Evolutionary conservation across 2,888 invertebrate species (phyloP).

Genomic region (Meloe dianella): DNA sequence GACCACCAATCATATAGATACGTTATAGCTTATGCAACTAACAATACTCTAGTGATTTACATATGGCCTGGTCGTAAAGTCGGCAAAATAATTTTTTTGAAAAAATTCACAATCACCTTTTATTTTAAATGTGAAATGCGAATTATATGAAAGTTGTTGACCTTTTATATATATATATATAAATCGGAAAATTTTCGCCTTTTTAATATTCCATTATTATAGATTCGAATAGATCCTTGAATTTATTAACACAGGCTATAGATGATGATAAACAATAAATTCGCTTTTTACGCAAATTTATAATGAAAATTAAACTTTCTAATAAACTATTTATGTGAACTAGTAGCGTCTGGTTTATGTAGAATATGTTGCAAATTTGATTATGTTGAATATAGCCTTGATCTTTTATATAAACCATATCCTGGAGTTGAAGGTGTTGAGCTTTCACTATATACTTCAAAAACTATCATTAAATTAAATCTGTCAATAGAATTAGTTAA

Average conservation of each 20-base stretch:
- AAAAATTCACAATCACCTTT: too few relatives aligned
- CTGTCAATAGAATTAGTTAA: neutral
- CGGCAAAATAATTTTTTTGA: too few relatives aligned
- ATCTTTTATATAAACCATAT: neutral
- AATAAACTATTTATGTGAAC: neutral
- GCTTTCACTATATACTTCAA: neutral
- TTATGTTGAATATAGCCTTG: neutral
- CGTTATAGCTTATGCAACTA: too few relatives aligned
- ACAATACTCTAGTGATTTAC: neutral
- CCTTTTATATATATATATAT: neutral
- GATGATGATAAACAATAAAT: neutral
- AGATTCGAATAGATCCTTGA: too few relatives aligned
- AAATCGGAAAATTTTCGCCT: neutral
- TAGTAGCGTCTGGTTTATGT: neutral
- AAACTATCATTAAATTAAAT: neutral
- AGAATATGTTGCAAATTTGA: neutral
- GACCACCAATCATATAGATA: too few relatives aligned
- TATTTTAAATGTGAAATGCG: too few relatives aligned
- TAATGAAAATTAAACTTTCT: neutral
- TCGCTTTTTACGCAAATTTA: neutral
- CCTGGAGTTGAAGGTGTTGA: slow-evolving; percentile 9
- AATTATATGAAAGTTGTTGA: neutral
- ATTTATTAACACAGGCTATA: neutral
- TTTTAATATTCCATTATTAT: neutral
- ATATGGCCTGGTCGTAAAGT: neutral